A percentile compares a stretch with the other conserved stretches of the same genome.
These are phyloP conservation scores for Ifrita kowaldi DNA, from an alignment of 2,113 vertebrate species.

Conservation along the genomic window DNA sequence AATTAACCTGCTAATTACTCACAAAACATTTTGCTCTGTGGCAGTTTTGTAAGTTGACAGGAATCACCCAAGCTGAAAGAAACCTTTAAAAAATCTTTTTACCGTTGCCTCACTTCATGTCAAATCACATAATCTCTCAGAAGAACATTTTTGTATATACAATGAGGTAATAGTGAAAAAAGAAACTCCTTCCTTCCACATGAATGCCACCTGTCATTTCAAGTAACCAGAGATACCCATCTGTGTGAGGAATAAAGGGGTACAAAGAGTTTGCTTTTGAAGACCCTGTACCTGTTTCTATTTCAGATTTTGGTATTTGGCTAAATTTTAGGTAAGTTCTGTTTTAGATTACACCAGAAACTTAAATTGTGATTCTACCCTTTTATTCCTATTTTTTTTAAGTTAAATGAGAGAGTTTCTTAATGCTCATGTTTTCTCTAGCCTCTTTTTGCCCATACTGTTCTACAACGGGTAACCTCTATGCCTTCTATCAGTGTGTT, in stretches of 20 bases:
- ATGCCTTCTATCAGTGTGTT: neutral
- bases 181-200: constrained; percentile 35
- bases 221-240: constrained; percentile 37
- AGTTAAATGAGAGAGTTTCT: neutral
- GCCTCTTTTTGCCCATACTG: neutral
- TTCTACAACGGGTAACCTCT: neutral
- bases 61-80: constrained; percentile 58
- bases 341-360: neutral
- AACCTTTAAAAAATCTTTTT: constrained; percentile 36
- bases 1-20: constrained; percentile 69
- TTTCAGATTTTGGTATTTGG: neutral
- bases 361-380: neutral
- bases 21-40: constrained; percentile 46
- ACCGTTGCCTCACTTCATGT: constrained; percentile 21
- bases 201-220: constrained; percentile 43
- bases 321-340: neutral
- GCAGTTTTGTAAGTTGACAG: constrained; percentile 3
- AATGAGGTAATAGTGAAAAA: constrained; percentile 52
- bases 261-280: neutral
- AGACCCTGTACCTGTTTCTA: neutral
- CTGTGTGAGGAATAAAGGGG: neutral
- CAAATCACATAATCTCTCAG: constrained; percentile 26
- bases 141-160: constrained; percentile 5
- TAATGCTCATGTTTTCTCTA: neutral
- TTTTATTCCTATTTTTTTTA: neutral